These are phyloP conservation scores for Chloroceryle inda DNA, from an alignment of 2,797 vertebrate genomes.

Conservation along the genomic window DNA sequence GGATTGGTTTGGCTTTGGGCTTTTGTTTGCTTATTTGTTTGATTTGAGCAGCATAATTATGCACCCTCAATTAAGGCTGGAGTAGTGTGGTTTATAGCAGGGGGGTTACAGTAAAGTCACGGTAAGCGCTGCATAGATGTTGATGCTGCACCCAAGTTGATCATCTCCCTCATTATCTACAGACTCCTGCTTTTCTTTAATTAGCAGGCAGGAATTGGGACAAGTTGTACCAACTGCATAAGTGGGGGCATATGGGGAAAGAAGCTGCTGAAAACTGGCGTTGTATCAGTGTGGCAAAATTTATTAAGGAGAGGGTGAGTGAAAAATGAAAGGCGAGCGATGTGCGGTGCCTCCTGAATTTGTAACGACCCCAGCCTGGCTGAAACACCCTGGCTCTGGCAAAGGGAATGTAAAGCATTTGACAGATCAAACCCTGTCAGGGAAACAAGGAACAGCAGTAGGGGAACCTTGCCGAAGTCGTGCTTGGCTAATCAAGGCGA, in stretches of 20 bases:
- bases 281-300: conserved; percentile 43
- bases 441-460: background rate
- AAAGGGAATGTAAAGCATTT: conserved; percentile 2
- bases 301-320: conserved; percentile 39
- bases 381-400: conserved; percentile 31
- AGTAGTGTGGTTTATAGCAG: background rate
- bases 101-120: background rate
- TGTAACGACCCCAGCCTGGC: conserved; percentile 24
- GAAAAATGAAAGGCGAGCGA: background rate
- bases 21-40: background rate
- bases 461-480: background rate
- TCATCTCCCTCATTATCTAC: background rate
- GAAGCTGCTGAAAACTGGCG: conserved; percentile 1
- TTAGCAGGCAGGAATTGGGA: conserved; percentile 63
- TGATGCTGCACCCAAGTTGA: conserved; percentile 30
- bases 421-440: conserved; percentile 37
- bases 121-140: background rate
- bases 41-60: background rate
- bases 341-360: conserved; percentile 37
- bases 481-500: background rate
- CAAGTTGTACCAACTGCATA: conserved; percentile 26
- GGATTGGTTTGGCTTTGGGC: background rate
- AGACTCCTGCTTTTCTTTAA: conserved; percentile 35
- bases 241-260: background rate
- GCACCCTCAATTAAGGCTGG: background rate